These are phyloP conservation scores for Panopea generosa DNA, from an alignment of 2,888 invertebrate species.

Conservation along the genomic window DNA sequence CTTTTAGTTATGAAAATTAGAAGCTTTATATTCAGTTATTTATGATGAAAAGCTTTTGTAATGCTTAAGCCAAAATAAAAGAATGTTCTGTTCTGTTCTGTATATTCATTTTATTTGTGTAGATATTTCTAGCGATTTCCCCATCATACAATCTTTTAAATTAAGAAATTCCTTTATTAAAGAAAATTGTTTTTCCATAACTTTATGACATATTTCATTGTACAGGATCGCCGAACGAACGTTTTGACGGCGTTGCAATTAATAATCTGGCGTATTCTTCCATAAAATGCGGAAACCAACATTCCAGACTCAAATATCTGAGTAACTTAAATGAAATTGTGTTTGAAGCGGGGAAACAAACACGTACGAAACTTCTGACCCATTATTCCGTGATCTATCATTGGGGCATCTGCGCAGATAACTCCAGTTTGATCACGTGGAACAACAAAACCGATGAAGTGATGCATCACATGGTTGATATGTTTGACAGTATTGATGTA, in stretches of 20 bases:
- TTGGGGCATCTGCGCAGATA: slow-evolving; percentile 59
- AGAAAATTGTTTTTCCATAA: too few relatives aligned
- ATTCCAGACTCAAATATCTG: slow-evolving; percentile 35
- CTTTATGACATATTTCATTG: too few relatives aligned
- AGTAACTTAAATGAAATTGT: slow-evolving; percentile 50
- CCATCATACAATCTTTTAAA: too few relatives aligned
- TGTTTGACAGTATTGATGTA: slow-evolving; percentile 68
- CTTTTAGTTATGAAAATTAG: too few relatives aligned
- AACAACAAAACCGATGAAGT: slow-evolving; percentile 54
- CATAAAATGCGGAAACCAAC: slow-evolving; percentile 54
- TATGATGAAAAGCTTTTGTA: too few relatives aligned
- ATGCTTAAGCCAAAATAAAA: too few relatives aligned
- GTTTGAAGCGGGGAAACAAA: slow-evolving; percentile 58
- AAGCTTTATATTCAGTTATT: too few relatives aligned
- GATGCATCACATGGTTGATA: slow-evolving; percentile 67
- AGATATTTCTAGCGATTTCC: too few relatives aligned
- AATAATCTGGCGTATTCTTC: slow-evolving; percentile 65
- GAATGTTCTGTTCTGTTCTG: too few relatives aligned
- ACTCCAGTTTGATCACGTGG: slow-evolving; percentile 49
- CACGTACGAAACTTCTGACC: slow-evolving; percentile 48
- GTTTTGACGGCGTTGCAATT: slow-evolving; percentile 65
- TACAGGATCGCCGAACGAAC: slow-evolving; percentile 44
- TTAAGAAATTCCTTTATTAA: too few relatives aligned
- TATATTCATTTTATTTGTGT: too few relatives aligned
- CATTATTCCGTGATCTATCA: slow-evolving; percentile 69